Evolutionary conservation across 1,140 invertebrate genomes (phyloP), one percentile per base, ranked within the genome.

Genomic region (Holotrichia oblita): DNA sequence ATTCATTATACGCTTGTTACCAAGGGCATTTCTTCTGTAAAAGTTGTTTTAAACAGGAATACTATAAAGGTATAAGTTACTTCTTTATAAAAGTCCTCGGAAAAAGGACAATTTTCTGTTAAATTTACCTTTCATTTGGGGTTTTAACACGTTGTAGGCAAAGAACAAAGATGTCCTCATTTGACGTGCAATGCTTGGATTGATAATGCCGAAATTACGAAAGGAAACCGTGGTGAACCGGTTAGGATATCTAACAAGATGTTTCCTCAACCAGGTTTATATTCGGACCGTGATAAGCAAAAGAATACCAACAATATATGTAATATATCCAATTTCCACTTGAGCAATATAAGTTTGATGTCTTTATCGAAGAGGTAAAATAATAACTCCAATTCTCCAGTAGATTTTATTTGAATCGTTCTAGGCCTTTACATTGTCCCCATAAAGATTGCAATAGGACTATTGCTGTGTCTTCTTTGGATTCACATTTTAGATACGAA

Each of bases 401-500:
- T n/a, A n/a, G n/a, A n/a, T 4, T 27, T 22, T 9, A 55, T 55
- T 55, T n/a, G 12, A 55, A n/a, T 55, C n/a, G 0, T 82, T 83
- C 44, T 77, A 84, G 83, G 77, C 84, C 84, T 20, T 77, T 85
- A 4, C 79, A 81, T 27, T 85, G 83, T 77, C 84, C 83, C 2
- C 82, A 82, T 40, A 78, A 77, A 10, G 78, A 81, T 17, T 85
- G 83, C 77, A 81, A 80, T 44, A 83, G 82, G 79, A 82, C 79
- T 44, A 82, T 85, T 6, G 83, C 83, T 2, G 80, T 84, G 14
- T 82, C 81, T 40, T 81, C 81, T 1, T 27, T 84, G 12, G 80
- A 82, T 22, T 78, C 80, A 3, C 84, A 84, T 74, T 84, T 84
- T 75, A 80, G 82, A 77, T 82, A 82, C 72, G 84, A 85, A 80